Base-by-base conservation (phyloP, 2,113 vertebrate genomes). In the Struthidea cinerea region DNA sequence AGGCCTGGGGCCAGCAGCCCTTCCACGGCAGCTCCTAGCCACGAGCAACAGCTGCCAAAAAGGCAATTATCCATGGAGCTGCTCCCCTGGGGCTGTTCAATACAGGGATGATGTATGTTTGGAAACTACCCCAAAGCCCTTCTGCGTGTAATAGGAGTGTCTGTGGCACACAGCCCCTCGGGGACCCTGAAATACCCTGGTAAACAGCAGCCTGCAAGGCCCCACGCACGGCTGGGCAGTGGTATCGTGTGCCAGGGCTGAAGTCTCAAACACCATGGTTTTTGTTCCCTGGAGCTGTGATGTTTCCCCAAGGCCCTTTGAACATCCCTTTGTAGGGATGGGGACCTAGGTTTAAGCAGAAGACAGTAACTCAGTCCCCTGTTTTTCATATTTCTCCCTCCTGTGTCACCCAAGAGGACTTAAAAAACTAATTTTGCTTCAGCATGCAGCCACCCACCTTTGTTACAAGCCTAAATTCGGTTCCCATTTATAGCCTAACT, bases 311-410 rank as follows among this genome's bases (percentile, higher is more conserved):
- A 61, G 32, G 37, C 17, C 14, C 33, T 87, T 77, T 1, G 1
- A 57, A 50, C 14, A 50, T 0, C 8, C 39, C n/a, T n/a, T n/a
- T n/a, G 0, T 9, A 61, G n/a, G 20, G 8, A 57, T 28, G 6
- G 28, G 22, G 28, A 65, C 14, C 5, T 53, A 47, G 2, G 53
- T 83, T 76, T 76, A 76, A 87, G 42, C 20, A 75, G 49, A 80
- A 74, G 3, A 10, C 4, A 46, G 24, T 10, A 61, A 69, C 41
- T 80, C 13, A 9, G 3, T 74, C 74, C 13, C 33, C 39, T 7
- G 0, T 24, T 74, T 30, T 63, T 61, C 12, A 12, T 59, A n/a
- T 53, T 80, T 65, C 21, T 83, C 47, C 32, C 33, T 67, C 17
- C 14, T 26, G 5, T 35, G 50, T 78, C 60, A 87, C 60, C 42